These are phyloP conservation scores for Nomada hirtipes DNA, from an alignment of 2,888 invertebrate genomes.

Conservation along the genomic window DNA sequence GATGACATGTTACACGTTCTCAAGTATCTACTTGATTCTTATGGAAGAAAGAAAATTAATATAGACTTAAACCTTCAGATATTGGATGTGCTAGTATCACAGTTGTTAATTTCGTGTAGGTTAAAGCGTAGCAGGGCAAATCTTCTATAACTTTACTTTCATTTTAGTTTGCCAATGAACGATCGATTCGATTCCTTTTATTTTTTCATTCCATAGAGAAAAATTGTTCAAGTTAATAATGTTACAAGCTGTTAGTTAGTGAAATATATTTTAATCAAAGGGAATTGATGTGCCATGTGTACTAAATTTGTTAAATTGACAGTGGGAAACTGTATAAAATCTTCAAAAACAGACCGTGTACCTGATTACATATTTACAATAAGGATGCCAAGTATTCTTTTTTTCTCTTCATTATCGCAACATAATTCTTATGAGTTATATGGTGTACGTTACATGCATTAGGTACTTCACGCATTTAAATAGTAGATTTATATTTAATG, in stretches of 20 bases:
- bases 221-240: constrained; percentile 16
- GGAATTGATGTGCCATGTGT: constrained; percentile 69
- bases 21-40: constrained; percentile 83
- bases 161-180: constrained; percentile 8
- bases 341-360: constrained; percentile 62
- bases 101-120: constrained; percentile 77
- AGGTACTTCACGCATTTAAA: constrained; percentile 55
- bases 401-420: constrained; percentile 24
- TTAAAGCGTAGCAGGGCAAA: constrained; percentile 59
- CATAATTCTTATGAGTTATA: constrained; percentile 31
- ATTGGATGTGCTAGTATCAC: constrained; percentile 82
- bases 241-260: constrained; percentile 22
- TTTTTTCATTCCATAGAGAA: not conserved
- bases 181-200: constrained; percentile 28
- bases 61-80: constrained; percentile 85
- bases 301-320: constrained; percentile 56
- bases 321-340: constrained; percentile 47
- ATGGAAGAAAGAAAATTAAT: constrained; percentile 84
- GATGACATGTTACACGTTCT: constrained; percentile 80
- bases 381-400: constrained; percentile 67
- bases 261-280: constrained; percentile 43
- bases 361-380: constrained; percentile 68
- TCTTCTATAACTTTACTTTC: constrained; percentile 37
- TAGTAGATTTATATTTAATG: constrained; percentile 59
- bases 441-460: constrained; percentile 21